Conservation (phyloP, 2,113 vertebrate genomes). For the Sula dactylatra region DNA sequence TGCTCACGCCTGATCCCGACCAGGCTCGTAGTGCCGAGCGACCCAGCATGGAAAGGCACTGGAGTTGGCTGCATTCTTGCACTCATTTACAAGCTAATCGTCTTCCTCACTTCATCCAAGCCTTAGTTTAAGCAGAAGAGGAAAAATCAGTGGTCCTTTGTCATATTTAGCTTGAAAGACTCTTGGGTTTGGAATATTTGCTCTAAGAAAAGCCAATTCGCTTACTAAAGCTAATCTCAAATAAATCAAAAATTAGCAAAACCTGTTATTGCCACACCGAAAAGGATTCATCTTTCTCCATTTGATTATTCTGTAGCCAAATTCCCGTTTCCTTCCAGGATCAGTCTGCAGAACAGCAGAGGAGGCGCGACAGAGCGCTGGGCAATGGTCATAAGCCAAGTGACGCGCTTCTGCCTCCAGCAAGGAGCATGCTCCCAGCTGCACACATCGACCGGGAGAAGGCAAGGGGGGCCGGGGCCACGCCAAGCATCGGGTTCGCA, state of each 20-base stretch:
- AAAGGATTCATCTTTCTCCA: not conserved
- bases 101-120: not conserved
- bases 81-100: not conserved
- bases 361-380: accelerated
- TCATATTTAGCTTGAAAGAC: not conserved
- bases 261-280: not conserved
- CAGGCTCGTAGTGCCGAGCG: accelerated
- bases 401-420: accelerated
- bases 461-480: not conserved
- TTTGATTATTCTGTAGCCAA: not conserved
- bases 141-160: not conserved
- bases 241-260: not conserved
- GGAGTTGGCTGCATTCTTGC: not conserved
- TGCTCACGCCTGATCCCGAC: not conserved
- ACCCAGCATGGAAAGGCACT: not conserved
- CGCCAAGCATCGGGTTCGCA: accelerated
- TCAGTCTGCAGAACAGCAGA: not conserved
- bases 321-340: not conserved
- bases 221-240: not conserved
- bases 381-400: accelerated
- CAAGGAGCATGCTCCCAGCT: not conserved
- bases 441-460: not conserved
- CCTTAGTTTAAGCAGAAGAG: not conserved
- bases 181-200: not conserved
- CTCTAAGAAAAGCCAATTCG: not conserved